Conservation (phyloP, 2,888 invertebrate species). For the Girardia tigrina region DNA sequence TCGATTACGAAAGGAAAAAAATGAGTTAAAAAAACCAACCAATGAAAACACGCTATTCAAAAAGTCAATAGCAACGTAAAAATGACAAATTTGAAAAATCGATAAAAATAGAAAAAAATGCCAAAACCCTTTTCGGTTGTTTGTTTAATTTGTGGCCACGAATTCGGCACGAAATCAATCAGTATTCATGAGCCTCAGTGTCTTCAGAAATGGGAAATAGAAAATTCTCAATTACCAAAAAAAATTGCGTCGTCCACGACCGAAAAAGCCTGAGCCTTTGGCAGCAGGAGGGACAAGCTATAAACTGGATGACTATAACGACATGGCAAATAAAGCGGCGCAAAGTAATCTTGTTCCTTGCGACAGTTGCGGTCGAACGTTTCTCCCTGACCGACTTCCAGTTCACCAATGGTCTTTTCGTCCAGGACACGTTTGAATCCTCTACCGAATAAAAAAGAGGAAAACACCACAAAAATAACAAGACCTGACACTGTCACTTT, state of each 20-base stretch:
- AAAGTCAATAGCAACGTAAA: too few species aligned
- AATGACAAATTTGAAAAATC: too few species aligned
- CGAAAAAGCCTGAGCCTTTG: constrained; percentile 28
- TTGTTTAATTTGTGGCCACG: constrained; percentile 38
- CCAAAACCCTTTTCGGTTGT: constrained; percentile 36
- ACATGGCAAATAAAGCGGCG: constrained; percentile 56
- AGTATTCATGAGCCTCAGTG: constrained; percentile 38
- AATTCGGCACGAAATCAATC: constrained; percentile 37
- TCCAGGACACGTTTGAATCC: constrained; percentile 39
- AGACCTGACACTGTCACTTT: background rate
- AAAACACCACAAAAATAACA: background rate
- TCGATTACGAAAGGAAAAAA: too few species aligned
- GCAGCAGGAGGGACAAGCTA: constrained; percentile 24
- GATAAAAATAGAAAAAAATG: too few species aligned
- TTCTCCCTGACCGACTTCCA: constrained; percentile 58
- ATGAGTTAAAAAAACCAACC: too few species aligned
- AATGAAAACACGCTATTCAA: too few species aligned
- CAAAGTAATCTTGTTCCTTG: constrained; percentile 57
- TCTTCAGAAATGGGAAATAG: constrained; percentile 36
- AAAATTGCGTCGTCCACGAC: constrained; percentile 30
- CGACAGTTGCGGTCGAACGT: constrained; percentile 58
- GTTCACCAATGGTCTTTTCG: constrained; percentile 56
- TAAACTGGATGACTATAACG: constrained; percentile 43
- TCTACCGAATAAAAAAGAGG: background rate
- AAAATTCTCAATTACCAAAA: constrained; percentile 35